Percentiles rank a stretch among this genome's conserved stretches.
Conservation (phyloP, 2,113 vertebrate genomes). For the Varanus komodoensis region DNA sequence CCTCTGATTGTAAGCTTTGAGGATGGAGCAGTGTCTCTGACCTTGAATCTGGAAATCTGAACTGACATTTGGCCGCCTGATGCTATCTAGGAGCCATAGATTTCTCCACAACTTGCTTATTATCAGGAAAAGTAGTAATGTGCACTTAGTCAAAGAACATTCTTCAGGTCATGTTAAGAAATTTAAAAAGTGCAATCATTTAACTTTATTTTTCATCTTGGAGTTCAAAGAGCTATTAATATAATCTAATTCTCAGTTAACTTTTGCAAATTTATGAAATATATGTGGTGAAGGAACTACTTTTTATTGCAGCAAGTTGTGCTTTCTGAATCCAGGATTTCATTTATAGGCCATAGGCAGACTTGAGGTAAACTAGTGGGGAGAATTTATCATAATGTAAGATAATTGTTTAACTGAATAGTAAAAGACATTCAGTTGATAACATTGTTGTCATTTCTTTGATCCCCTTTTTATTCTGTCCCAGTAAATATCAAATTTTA, state of each 20-base stretch:
- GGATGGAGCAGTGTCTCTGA: no score
- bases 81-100: no score
- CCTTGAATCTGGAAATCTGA: no score
- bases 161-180: background rate
- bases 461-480: background rate
- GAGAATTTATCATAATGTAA: conserved; percentile 10
- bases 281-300: background rate
- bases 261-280: background rate
- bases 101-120: background rate
- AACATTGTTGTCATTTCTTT: background rate
- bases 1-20: no score
- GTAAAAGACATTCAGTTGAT: background rate
- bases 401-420: background rate
- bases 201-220: background rate
- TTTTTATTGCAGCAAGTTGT: background rate
- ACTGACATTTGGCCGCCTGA: no score
- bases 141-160: background rate
- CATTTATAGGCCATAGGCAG: background rate
- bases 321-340: background rate
- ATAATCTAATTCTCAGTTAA: background rate
- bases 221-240: background rate
- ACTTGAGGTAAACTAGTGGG: background rate
- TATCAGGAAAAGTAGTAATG: background rate
- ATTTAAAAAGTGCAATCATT: background rate
- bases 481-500: background rate